Evolutionary conservation across 92 coral and sea anemone genomes (phyloP).

Genomic region (Umimayanthus kanabou): DNA sequence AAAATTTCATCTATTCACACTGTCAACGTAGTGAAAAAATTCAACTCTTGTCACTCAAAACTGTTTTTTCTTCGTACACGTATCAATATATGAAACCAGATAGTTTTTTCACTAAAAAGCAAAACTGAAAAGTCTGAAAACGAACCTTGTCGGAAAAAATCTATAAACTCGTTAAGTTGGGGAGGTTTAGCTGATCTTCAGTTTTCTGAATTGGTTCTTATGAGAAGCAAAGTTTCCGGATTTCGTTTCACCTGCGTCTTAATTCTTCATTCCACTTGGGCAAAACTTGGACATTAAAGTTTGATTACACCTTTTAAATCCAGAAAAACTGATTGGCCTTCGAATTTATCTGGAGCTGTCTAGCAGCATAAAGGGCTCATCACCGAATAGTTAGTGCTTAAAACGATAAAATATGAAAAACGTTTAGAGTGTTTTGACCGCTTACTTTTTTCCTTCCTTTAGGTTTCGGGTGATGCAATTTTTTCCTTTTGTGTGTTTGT

Average conservation of each 20-base stretch:
- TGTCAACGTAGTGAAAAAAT: neutral
- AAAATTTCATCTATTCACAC: neutral
- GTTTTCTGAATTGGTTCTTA: neutral
- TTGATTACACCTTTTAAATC: constrained; percentile 33
- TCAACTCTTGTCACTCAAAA: neutral
- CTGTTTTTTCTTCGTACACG: neutral
- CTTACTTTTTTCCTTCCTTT: too few species aligned
- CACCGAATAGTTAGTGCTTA: neutral
- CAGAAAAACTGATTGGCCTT: constrained; percentile 17
- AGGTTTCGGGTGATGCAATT: too few species aligned
- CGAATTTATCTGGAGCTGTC: constrained; percentile 9
- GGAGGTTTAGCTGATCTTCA: neutral
- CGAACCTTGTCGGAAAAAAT: neutral
- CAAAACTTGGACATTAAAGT: constrained; percentile 19
- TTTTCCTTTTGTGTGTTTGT: too few species aligned
- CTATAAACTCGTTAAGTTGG: neutral
- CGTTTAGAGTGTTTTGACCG: neutral
- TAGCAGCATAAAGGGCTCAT: neutral
- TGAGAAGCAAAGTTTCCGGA: neutral
- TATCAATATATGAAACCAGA: neutral
- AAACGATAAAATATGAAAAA: too few species aligned
- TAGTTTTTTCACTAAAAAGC: neutral
- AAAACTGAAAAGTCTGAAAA: neutral
- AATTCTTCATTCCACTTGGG: neutral
- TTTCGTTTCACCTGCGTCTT: constrained; percentile 25